phyloP scores from a whole-genome alignment of 2,113 vertebrate genomes.

The Halichoerus grypus region DNA sequence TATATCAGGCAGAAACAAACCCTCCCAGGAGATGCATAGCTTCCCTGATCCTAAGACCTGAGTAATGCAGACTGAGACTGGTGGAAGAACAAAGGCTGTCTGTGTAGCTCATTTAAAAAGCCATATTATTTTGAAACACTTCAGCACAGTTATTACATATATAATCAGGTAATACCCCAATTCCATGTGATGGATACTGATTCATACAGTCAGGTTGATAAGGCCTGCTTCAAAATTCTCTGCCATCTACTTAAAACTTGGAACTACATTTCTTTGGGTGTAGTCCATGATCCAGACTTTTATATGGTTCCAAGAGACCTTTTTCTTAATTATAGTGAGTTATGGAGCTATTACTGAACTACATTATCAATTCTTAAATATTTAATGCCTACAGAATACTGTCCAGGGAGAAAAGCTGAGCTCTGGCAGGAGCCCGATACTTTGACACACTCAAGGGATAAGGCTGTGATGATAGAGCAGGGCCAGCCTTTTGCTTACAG shows the following conservation, averaged over 20 bases:
- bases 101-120: not conserved
- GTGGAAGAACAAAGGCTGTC: not conserved
- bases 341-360: not conserved
- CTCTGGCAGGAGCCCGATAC: not conserved
- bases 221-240: not conserved
- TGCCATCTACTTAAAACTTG: not conserved
- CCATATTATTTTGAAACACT: not conserved
- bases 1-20: not conserved
- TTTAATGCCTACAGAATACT: not conserved
- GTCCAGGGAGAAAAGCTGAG: not conserved
- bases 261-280: not conserved
- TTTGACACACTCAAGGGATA: not conserved
- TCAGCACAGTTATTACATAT: not conserved
- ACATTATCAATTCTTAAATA: not conserved
- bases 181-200: not conserved
- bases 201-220: not conserved
- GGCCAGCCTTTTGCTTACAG: not conserved
- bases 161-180: not conserved
- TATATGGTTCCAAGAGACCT: not conserved
- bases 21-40: not conserved
- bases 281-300: not conserved
- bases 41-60: not conserved
- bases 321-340: conserved; percentile 15
- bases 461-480: not conserved
- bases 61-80: not conserved